Base-by-base conservation (phyloP, 2,113 vertebrate genomes). In the Ageneiosus marmoratus region DNA sequence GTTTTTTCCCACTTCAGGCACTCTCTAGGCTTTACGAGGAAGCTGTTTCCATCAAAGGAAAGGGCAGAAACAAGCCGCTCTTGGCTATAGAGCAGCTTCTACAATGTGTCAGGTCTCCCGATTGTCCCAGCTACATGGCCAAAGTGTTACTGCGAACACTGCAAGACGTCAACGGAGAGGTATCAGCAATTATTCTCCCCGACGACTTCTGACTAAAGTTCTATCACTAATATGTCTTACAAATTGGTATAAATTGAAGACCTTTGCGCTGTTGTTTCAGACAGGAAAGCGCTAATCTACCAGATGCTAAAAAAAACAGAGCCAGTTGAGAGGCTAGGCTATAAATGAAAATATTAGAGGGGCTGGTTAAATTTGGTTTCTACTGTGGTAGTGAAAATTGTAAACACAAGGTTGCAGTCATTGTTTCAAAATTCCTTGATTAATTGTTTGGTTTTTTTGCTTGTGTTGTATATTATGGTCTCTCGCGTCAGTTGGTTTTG, bases 71-170 rank as follows among this genome's bases (percentile, higher is more conserved):
- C 44, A 90, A 93, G 84, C 69, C 94, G 37, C 88, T 88, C 34
- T 83, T 86, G 65, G 90, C 95, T 1, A 85, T 98, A 84, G 92
- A 92, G 85, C 93, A 87, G 83, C 89, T 99, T 56, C 89, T 99
- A 41, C 84, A 86, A 60, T 92, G 92, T 86, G 86, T 95, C 1
- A 92, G 93, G 85, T 81, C 63, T 0, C 80, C 91, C 0, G 55
- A 84, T 83, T 97, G 95, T 62, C 97, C 98, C 2, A 94, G 96
- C 0, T 97, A 98, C 53, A 86, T 94, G 81, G 92, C 94, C 84
- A 92, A 91, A 89, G 85, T 89, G 24, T 85, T 98, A 86, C 89
- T 98, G 91, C 90, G 89, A 73, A 88, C 94, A 2, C 92, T 99
- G 87, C 83, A 89, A 48, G 87, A 90, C 2, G 91, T 97, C 82